Evolutionary conservation across 2,113 vertebrate genomes (phyloP).

Genomic region (Antechinus stuartii): DNA sequence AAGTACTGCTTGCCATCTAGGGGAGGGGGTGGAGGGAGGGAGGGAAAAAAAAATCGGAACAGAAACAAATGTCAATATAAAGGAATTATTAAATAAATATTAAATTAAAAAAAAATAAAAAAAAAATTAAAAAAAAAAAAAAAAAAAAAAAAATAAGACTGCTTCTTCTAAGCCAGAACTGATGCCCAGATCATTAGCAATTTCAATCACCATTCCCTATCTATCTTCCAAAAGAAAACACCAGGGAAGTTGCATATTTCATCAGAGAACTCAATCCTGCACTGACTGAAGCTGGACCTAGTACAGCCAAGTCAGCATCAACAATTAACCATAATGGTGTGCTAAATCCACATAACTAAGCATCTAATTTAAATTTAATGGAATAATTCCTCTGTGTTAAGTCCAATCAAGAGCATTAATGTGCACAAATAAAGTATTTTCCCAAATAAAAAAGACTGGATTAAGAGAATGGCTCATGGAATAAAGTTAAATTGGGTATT

Average conservation of each 20-base stretch:
- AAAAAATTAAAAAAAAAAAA: too few relatives aligned
- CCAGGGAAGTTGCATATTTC: not conserved
- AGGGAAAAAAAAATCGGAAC: too few relatives aligned
- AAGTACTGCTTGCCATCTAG: too few relatives aligned
- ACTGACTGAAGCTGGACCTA: not conserved
- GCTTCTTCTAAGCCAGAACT: slow-evolving; percentile 44
- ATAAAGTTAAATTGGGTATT: slow-evolving; percentile 35
- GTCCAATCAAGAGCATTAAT: slow-evolving; percentile 52
- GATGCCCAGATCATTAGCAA: not conserved
- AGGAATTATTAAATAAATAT: too few relatives aligned
- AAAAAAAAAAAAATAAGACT: too few relatives aligned
- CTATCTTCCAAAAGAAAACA: slow-evolving; percentile 41
- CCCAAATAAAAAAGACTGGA: slow-evolving; percentile 10
- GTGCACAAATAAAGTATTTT: not conserved
- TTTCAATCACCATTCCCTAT: slow-evolving; percentile 6
- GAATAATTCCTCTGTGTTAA: slow-evolving; percentile 23
- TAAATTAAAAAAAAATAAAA: too few relatives aligned
- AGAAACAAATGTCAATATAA: too few relatives aligned
- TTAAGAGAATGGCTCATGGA: slow-evolving; percentile 7
- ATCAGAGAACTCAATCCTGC: not conserved
- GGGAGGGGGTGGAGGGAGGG: too few relatives aligned
- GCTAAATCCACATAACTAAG: slow-evolving; percentile 49
- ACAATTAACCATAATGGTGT: not conserved
- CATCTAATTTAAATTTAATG: slow-evolving; percentile 43
- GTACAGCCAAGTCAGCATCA: slow-evolving; percentile 37